A percentile compares a stretch with the other conserved stretches of the same genome.
phyloP scores from a whole-genome alignment of 2,888 invertebrate genomes.

The Phymatocera aterrima region DNA sequence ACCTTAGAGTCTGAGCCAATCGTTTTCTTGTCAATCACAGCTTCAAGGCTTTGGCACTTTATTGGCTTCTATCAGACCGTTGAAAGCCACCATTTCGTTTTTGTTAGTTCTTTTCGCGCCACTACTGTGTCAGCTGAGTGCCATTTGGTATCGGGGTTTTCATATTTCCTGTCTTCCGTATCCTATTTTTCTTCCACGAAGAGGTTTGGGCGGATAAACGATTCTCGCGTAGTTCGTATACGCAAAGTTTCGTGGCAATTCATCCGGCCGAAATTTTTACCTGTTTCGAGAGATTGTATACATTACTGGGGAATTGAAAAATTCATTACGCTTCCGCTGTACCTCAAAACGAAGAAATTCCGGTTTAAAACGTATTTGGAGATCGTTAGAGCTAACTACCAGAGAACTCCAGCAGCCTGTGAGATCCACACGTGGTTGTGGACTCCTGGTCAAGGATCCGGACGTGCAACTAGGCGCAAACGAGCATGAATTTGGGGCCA shows the following conservation, averaged over 20 bases:
- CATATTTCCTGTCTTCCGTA: not conserved
- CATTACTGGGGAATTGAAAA: no score
- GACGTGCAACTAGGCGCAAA: not conserved
- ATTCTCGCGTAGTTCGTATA: not conserved
- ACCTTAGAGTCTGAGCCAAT: not conserved
- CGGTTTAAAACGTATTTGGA: not conserved
- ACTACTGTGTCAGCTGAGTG: conserved; percentile 4
- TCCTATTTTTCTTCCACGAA: not conserved
- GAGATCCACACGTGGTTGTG: not conserved
- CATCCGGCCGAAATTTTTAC: no score
- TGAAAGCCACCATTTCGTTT: conserved; percentile 20
- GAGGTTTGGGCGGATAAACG: not conserved
- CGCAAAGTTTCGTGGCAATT: no score
- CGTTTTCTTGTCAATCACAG: conserved; percentile 32
- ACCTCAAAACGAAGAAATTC: no score
- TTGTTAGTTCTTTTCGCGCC: not conserved
- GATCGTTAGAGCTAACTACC: not conserved
- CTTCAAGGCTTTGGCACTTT: conserved; percentile 6
- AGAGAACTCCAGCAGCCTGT: not conserved
- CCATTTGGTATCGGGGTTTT: not conserved
- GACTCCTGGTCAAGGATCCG: conserved; percentile 11
- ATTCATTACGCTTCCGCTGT: no score
- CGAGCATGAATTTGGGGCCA: not conserved
- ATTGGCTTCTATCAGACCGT: conserved; percentile 21
- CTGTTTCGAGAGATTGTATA: no score